A percentile compares a stretch with the other conserved stretches of the same genome.
These are phyloP conservation scores for Chaenocephalus aceratus DNA, from an alignment of 2,113 vertebrate genomes.

Conservation along the genomic window DNA sequence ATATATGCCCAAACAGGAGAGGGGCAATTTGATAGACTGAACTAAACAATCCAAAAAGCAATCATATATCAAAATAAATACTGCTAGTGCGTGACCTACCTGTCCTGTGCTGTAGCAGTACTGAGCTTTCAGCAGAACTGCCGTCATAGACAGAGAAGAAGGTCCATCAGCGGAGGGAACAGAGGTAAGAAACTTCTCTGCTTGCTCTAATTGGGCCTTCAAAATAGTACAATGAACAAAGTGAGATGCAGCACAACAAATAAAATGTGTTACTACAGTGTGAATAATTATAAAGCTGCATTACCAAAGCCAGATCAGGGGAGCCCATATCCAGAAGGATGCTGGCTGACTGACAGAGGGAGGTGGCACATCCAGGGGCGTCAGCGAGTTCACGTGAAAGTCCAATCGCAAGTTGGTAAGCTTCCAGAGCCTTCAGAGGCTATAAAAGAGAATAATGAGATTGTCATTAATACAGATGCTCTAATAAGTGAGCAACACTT, in stretches of 20 bases:
- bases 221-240: neutral
- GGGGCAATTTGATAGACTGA: neutral
- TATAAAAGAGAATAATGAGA: conserved; percentile 49
- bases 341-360: conserved; percentile 85
- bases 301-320: conserved; percentile 87
- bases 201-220: conserved; percentile 82
- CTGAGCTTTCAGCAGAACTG: conserved; percentile 84
- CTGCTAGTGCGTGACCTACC: conserved; percentile 66
- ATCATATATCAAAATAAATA: neutral
- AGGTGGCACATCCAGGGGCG: conserved; percentile 60
- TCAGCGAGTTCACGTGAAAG: conserved; percentile 81
- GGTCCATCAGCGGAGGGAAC: conserved; percentile 62
- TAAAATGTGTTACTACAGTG: neutral
- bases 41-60: neutral
- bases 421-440: conserved; percentile 89
- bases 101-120: conserved; percentile 79
- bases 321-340: conserved; percentile 87
- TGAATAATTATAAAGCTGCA: neutral
- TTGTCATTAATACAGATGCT: neutral
- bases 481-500: neutral
- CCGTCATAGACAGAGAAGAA: conserved; percentile 79
- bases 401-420: conserved; percentile 79
- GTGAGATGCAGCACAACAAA: neutral
- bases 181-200: conserved; percentile 73
- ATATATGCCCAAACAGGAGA: neutral